Conservation (phyloP, 1,140 invertebrate genomes). For the Cotesia glomerata region DNA sequence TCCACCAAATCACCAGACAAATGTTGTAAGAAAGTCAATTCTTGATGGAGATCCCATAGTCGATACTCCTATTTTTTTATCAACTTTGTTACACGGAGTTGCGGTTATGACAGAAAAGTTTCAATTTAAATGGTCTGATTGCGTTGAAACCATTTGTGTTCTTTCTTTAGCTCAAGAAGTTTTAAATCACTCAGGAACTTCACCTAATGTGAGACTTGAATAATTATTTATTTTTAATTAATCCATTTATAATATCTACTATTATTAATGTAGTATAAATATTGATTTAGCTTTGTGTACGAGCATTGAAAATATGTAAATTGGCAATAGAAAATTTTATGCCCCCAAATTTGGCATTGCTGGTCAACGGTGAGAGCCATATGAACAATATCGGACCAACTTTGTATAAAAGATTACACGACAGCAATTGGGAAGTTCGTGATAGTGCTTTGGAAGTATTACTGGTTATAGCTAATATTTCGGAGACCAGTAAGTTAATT, state of each 20-base stretch:
- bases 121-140: slow-evolving; percentile 77
- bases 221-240: slow-evolving; percentile 16
- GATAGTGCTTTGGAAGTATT: slow-evolving; percentile 77
- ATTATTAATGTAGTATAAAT: slow-evolving; percentile 5
- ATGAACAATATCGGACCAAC: slow-evolving; percentile 71
- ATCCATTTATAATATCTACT: neutral
- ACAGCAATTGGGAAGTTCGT: slow-evolving; percentile 76
- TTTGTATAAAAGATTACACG: slow-evolving; percentile 73
- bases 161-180: slow-evolving; percentile 64
- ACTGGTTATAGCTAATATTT: slow-evolving; percentile 71
- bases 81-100: slow-evolving; percentile 69
- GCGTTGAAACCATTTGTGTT: slow-evolving; percentile 71
- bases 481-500: slow-evolving; percentile 69
- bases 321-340: slow-evolving; percentile 75
- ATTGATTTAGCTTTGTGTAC: slow-evolving; percentile 67
- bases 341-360: slow-evolving; percentile 74
- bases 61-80: slow-evolving; percentile 62
- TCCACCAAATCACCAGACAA: slow-evolving; percentile 30
- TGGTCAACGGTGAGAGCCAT: slow-evolving; percentile 71
- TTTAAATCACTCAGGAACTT: slow-evolving; percentile 63
- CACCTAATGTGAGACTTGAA: slow-evolving; percentile 58
- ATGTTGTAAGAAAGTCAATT: slow-evolving; percentile 46
- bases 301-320: slow-evolving; percentile 72
- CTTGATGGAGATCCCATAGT: slow-evolving; percentile 53
- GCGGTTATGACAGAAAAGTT: slow-evolving; percentile 71